Conservation (phyloP, 2,888 invertebrate genomes). For the Catotricha subobsoleta region DNA sequence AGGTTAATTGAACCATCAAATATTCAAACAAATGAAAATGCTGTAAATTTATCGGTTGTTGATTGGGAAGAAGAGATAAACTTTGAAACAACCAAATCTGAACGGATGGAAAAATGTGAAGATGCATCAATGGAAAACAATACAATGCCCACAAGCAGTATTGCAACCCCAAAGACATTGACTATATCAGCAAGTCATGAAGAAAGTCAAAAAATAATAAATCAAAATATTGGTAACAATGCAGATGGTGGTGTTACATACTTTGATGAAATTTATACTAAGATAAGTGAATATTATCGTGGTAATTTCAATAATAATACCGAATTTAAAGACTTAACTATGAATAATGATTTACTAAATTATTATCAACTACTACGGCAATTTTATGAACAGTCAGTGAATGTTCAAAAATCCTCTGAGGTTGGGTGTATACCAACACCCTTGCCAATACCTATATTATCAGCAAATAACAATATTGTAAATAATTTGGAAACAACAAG, state of each 20-base stretch:
- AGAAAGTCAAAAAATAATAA: not conserved
- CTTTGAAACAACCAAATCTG: conserved; percentile 3
- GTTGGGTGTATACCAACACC: not conserved
- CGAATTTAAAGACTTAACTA: conserved; percentile 6
- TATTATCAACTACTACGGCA: conserved; percentile 8
- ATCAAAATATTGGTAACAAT: not conserved
- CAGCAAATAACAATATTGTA: not conserved
- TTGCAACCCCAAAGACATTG: not conserved
- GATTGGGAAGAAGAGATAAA: conserved; percentile 8
- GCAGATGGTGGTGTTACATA: not conserved
- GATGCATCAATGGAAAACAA: not conserved
- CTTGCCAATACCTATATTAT: not conserved
- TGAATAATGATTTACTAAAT: conserved; percentile 8
- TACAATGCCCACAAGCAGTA: not conserved
- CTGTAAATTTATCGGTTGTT: not conserved
- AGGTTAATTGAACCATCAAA: not conserved
- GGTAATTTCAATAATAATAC: conserved; percentile 1
- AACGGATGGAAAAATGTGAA: not conserved
- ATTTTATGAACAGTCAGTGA: conserved; percentile 7
- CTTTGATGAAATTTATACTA: conserved; percentile 7
- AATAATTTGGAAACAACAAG: not conserved
- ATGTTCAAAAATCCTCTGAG: not conserved
- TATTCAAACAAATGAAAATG: not conserved
- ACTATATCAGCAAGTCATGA: not conserved
- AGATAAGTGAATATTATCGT: conserved; percentile 5